Percentiles rank a stretch among this genome's conserved stretches.
These are phyloP conservation scores for Vidua chalybeata DNA, from an alignment of 2,113 vertebrate genomes.

Conservation along the genomic window DNA sequence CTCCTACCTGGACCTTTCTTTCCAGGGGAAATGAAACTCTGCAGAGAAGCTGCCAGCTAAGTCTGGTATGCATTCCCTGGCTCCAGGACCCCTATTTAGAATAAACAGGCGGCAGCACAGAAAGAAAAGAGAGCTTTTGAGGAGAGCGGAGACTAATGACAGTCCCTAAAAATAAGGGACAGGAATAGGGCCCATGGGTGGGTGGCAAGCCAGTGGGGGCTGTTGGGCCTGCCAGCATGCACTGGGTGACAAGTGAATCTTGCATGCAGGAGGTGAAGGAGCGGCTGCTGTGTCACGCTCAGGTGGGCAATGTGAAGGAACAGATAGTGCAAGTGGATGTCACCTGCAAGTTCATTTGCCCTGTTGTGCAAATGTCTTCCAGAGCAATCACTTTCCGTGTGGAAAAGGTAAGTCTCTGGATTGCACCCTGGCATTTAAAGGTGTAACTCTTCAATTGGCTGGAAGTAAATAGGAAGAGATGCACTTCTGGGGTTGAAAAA, in stretches of 20 bases:
- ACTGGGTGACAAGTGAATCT: too few relatives aligned
- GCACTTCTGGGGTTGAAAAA: too few relatives aligned
- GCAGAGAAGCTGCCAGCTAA: neutral
- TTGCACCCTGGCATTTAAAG: neutral
- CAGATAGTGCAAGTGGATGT: constrained; percentile 79
- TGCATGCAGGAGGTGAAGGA: too few relatives aligned
- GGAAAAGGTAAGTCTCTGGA: constrained; percentile 77
- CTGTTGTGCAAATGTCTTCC: constrained; percentile 77
- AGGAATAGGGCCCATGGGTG: neutral
- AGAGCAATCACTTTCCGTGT: constrained; percentile 78
- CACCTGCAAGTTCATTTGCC: constrained; percentile 82
- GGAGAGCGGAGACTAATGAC: neutral
- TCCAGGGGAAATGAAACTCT: neutral
- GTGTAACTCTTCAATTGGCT: neutral
- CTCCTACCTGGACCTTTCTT: neutral
- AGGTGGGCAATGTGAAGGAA: constrained; percentile 21
- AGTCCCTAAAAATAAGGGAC: neutral
- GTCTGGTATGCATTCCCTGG: neutral
- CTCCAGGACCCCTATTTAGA: neutral
- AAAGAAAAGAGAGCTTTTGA: neutral
- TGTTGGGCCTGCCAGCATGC: neutral
- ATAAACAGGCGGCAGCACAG: neutral
- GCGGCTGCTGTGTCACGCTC: too few relatives aligned
- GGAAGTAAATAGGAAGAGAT: neutral
- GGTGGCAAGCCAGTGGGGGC: neutral